Base-by-base conservation (phyloP, 2,888 invertebrate genomes). In the Drosophila tanythrix region DNA sequence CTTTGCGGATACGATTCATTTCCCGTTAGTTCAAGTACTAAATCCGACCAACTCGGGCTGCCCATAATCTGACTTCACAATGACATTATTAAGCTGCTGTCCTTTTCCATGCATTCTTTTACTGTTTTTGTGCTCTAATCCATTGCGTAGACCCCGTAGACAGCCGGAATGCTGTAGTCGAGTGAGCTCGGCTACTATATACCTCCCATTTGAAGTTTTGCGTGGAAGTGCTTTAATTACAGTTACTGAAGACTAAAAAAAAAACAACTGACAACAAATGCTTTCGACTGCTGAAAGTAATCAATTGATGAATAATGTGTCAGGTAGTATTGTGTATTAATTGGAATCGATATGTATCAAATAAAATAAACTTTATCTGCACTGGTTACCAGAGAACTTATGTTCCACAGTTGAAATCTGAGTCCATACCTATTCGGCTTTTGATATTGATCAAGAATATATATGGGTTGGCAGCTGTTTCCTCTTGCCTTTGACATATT, bases 1-100 rank as follows among this genome's bases (percentile, higher is more conserved):
- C 48, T 15, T 57, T 35, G 29, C 33, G 50, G 43, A 38, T 55
- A 52, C 31, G 33, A 61, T 59, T 5, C 13, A n/a, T 18, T 13
- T 18, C 11, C 18, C 46, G n/a, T 27, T 38, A 36, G 27, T 5
- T 13, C 36, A n/a, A 38, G 36, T 11, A 31, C 21, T 62, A 18
- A 25, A 15, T 51, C 7, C 18, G 11, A 31, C 57, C 29, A 72
- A 33, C 21, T 43, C 2, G 27, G 8, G 38, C n/a, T 29, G 21
- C 10, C 46, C 46, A 15, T 46, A 46, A 25, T 21, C 21, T 15
- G 15, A 8, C 40, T 40, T 40, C 8, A 40, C 25, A 46, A 25
- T 15, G 46, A 15, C 46, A 46, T 46, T 25, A 46, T 46, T 15
- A 46, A 15, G 46, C 4, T 25, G 8, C 46, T 25, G 4, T 11